Evolutionary conservation across 2,888 invertebrate genomes (phyloP).

Genomic region (Apodemia hepburni): DNA sequence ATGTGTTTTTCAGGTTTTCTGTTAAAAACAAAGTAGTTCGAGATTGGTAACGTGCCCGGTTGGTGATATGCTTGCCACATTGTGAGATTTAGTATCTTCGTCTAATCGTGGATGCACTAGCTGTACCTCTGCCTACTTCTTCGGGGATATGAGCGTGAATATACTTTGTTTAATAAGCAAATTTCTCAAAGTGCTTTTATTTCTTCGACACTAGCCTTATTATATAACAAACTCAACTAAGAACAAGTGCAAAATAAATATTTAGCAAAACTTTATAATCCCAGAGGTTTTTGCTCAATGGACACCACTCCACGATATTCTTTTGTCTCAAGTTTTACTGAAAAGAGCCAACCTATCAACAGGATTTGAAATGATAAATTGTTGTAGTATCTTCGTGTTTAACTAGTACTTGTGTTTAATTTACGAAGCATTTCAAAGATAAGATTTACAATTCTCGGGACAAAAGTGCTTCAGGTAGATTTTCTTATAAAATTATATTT

Average conservation of each 20-base stretch:
- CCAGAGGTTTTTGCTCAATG: constrained; percentile 52
- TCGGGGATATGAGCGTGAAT: too few relatives aligned
- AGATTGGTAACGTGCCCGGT: too few relatives aligned
- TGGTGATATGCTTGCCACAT: too few relatives aligned
- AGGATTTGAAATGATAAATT: constrained; percentile 63
- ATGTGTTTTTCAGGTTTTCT: too few relatives aligned
- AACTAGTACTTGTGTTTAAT: background rate
- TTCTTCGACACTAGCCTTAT: constrained; percentile 28
- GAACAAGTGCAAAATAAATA: constrained; percentile 61
- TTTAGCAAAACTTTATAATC: constrained; percentile 63
- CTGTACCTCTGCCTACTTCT: too few relatives aligned
- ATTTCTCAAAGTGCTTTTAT: background rate
- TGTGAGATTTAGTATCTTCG: too few relatives aligned
- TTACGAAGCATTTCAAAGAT: background rate
- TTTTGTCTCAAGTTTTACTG: constrained; percentile 46
- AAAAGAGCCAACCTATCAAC: constrained; percentile 53
- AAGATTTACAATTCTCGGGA: background rate
- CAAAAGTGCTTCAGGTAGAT: background rate
- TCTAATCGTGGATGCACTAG: too few relatives aligned
- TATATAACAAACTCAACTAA: constrained; percentile 18
- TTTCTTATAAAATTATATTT: too few relatives aligned
- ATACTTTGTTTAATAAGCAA: too few relatives aligned
- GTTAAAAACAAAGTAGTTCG: too few relatives aligned
- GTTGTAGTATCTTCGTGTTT: constrained; percentile 34
- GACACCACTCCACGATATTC: constrained; percentile 39